Evolutionary conservation across 2,797 vertebrate species (phyloP), one percentile per base, ranked within the genome.

Genomic region (Todus mexicanus): DNA sequence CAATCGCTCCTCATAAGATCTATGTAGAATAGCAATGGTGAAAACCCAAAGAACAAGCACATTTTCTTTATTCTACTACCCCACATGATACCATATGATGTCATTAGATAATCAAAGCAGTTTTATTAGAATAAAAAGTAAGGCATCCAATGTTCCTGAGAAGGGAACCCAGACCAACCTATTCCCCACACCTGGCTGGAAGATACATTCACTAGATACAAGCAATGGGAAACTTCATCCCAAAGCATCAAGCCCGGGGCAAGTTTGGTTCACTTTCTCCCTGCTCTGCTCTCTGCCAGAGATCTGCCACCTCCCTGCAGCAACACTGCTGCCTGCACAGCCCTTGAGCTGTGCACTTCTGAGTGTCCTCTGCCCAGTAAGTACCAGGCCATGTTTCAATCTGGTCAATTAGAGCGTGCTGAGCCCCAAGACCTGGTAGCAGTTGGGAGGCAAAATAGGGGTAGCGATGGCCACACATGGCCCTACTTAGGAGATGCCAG

Each of bases 111-210:
- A 91, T 87, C 79, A 86, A 83, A 91, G 37, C 12, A 63, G 8
- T 38, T 95, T 93, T 81, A 92, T 93, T 96, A 63, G 54, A 75
- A 80, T 51, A 63, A 51, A 84, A 85, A 89, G 35, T 50, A 84
- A 9, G 87, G 71, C 29, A 82, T 56, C 21, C 6, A 6, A 1
- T 37, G 6, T 72, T 35, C 35, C 43, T 40, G 17, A 81, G 69
- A 87, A 87, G 26, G 29, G 21, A 89, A n/a, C 26, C 15, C 47
- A 86, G 48, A 76, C 17, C 48, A 81, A 25, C 27, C 40, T 42
- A 26, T 48, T 69, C 11, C 25, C 38, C 56, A 23, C 4, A 22
- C 17, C 25, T 45, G 29, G 31, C 48, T 64, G 42, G 17, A 66
- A 56, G 33, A 60, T 47, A 54, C 37, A n/a, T 25, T 83, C 72